These are phyloP conservation scores for Thinocorus orbignyianus DNA, from an alignment of 2,113 vertebrate species.

Conservation along the genomic window DNA sequence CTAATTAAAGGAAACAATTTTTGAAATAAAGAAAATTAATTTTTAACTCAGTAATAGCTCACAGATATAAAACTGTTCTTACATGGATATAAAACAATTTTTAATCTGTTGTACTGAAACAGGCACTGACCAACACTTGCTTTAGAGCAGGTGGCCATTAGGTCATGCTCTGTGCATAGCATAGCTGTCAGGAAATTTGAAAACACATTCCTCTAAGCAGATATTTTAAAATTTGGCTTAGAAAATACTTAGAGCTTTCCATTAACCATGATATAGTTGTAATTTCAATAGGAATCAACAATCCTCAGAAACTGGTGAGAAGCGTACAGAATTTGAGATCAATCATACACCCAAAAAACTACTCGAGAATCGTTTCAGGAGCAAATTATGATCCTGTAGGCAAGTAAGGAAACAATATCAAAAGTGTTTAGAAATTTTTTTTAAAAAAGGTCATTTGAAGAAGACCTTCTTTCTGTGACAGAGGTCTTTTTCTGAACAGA, in stretches of 20 bases:
- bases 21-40: slow-evolving; percentile 39
- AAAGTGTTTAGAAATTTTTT: not conserved
- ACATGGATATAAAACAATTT: not conserved
- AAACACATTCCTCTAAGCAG: not conserved
- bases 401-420: not conserved
- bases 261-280: not conserved
- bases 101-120: not conserved
- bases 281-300: not conserved
- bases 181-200: not conserved
- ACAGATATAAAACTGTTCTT: not conserved
- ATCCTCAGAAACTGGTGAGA: not conserved
- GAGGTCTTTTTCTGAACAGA: not conserved
- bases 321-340: not conserved
- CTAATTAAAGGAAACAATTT: slow-evolving; percentile 42
- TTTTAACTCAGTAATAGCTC: slow-evolving; percentile 13
- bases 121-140: not conserved
- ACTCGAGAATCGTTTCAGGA: not conserved
- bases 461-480: not conserved
- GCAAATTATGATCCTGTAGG: not conserved
- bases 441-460: not conserved
- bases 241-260: not conserved
- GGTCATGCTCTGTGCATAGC: not conserved
- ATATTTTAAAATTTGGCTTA: not conserved
- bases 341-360: not conserved
- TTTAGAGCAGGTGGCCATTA: not conserved